Evolutionary conservation across 2,888 invertebrate species (phyloP), one percentile per base, ranked within the genome.

Genomic region (Andrena bucephala): DNA sequence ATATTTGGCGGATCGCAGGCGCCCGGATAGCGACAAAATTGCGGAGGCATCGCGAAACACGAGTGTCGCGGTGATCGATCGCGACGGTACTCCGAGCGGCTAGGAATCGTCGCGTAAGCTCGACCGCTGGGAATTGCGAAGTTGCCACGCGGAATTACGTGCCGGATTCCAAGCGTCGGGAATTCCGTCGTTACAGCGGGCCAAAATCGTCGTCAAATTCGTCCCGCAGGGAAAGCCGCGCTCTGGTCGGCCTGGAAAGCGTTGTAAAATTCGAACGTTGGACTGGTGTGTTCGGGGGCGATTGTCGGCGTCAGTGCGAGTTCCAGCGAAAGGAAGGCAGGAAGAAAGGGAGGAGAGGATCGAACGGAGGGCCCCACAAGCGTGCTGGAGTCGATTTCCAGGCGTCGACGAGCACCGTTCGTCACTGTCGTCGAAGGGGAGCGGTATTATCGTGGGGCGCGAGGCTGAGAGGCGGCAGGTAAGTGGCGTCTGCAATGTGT

Each of bases 401-500:
- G 13, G n/a, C 36, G 70, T 36, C 29, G 16, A 29, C 66, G 70
- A 16, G 16, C n/a, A 6, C 70, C 74, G 66, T 60, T 36, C 48
- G 50, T 52, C 67, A 42, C 27, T 67, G 57, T 57, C 77, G 63
- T 36, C n/a, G 24, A 33, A 54, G 6, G 29, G 57, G 36, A 16
- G 10, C 10, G 65, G 57, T 31, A 57, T 68, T 57, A 68, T 68
- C 59, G 57, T 31, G 65, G 33, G 33, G 2, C 20, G 57, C 42
- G 65, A 59, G 16, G 20, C 54, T 27, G 20, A 16, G 36, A 31
- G 59, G 27, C 65, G 27, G 27, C 65, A 24, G 79, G 57, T 82
- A 84, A 87, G 65, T 72, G 78, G 70, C 81, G 63, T 75, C 69
- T 76, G 78, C 62, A 52, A 68, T 63, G 72, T 71, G 84, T 62